Evolutionary conservation across 2,797 vertebrate genomes (phyloP).

Genomic region (Psittacula derbiana): DNA sequence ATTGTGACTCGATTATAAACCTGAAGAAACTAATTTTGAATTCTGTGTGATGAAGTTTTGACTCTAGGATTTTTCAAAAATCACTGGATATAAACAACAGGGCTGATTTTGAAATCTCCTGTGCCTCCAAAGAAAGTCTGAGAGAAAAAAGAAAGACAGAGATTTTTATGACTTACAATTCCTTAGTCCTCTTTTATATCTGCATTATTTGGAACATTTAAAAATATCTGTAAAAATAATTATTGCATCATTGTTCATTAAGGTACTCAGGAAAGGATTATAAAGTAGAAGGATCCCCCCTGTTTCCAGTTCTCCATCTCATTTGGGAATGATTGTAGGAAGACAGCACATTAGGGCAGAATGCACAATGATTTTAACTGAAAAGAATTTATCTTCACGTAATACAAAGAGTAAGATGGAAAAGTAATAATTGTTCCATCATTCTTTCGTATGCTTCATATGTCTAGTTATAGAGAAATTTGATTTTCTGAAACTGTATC

Average conservation of each 20-base stretch:
- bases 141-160: background rate
- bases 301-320: background rate
- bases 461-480: background rate
- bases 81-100: background rate
- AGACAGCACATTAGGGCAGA: background rate
- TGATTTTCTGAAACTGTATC: background rate
- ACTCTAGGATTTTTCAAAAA: background rate
- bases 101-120: background rate
- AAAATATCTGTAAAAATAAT: background rate
- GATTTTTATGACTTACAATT: background rate
- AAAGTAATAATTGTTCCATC: background rate
- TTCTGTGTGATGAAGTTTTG: background rate
- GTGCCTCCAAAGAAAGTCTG: background rate
- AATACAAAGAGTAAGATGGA: background rate
- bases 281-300: background rate
- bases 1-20: background rate
- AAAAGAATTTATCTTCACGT: background rate
- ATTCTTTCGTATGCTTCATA: background rate
- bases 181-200: background rate
- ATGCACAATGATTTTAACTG: background rate
- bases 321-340: background rate
- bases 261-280: background rate
- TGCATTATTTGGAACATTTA: background rate
- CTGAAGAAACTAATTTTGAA: background rate
- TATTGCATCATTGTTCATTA: background rate